phyloP scores from a whole-genome alignment of 1,140 invertebrate genomes.

The Muscidifurax raptorellus region DNA sequence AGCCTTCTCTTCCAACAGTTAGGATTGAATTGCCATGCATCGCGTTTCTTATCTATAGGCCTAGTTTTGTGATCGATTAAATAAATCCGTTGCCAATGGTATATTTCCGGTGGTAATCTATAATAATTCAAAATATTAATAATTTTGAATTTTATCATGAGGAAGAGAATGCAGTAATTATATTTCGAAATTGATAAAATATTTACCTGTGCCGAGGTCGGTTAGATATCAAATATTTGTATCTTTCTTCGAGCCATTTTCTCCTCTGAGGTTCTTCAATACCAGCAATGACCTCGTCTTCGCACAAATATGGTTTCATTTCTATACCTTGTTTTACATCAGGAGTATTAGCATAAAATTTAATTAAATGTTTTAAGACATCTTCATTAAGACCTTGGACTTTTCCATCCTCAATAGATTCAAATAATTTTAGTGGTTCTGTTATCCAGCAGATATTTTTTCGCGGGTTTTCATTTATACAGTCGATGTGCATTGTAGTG shows the following conservation, averaged over 20 bases:
- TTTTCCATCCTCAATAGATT: constrained; percentile 82
- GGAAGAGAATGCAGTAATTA: constrained; percentile 24
- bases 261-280: constrained; percentile 81
- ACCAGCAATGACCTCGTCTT: constrained; percentile 79
- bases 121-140: constrained; percentile 47
- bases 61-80: constrained; percentile 82
- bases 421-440: constrained; percentile 83
- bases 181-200: neutral
- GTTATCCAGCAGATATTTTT: constrained; percentile 90
- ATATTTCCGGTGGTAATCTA: constrained; percentile 80
- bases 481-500: constrained; percentile 79
- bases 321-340: constrained; percentile 77
- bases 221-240: constrained; percentile 82
- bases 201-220: constrained; percentile 76
- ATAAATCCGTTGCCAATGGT: constrained; percentile 87
- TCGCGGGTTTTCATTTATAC: constrained; percentile 80
- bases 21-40: constrained; percentile 80
- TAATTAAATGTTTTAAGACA: constrained; percentile 84
- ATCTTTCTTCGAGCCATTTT: constrained; percentile 81
- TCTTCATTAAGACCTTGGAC: constrained; percentile 88
- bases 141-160: constrained; percentile 22
- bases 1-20: constrained; percentile 78
- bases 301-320: constrained; percentile 84
- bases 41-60: constrained; percentile 79
- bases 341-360: constrained; percentile 85